A percentile compares a stretch with the other conserved stretches of the same genome.
Evolutionary conservation across 2,113 vertebrate genomes (phyloP).

Genomic region (Serinus canaria): DNA sequence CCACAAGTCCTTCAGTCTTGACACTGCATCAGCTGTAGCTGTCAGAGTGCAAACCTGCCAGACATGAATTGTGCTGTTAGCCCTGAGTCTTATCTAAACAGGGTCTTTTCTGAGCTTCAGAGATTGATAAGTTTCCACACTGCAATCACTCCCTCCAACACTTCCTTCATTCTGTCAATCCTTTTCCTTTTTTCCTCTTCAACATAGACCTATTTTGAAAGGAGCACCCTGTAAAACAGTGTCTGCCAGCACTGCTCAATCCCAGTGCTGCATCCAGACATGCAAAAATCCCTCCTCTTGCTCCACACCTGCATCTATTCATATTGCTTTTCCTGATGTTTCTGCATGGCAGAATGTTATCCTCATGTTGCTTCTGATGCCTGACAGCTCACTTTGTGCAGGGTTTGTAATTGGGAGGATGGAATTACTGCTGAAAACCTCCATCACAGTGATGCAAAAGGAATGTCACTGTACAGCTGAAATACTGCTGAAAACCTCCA

Average conservation of each 20-base stretch:
- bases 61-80: constrained; percentile 29
- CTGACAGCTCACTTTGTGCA: not conserved
- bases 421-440: not conserved
- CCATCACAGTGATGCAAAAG: not conserved
- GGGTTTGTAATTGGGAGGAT: not conserved
- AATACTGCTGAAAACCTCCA: not conserved
- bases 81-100: constrained; percentile 33
- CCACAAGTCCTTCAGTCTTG: not conserved
- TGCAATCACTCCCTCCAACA: not conserved
- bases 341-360: not conserved
- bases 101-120: not conserved
- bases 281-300: not conserved
- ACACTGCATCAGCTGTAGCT: constrained; percentile 15
- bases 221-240: not conserved
- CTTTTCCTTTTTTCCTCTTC: not conserved
- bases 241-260: not conserved
- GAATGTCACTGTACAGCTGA: not conserved
- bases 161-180: not conserved
- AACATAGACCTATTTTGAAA: not conserved
- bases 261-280: not conserved
- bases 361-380: not conserved
- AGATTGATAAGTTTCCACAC: not conserved
- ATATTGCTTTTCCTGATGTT: not conserved
- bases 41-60: constrained; percentile 9
- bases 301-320: not conserved